Base-by-base conservation (phyloP, 2,888 invertebrate species). In the Mesochorus sp. region DNA sequence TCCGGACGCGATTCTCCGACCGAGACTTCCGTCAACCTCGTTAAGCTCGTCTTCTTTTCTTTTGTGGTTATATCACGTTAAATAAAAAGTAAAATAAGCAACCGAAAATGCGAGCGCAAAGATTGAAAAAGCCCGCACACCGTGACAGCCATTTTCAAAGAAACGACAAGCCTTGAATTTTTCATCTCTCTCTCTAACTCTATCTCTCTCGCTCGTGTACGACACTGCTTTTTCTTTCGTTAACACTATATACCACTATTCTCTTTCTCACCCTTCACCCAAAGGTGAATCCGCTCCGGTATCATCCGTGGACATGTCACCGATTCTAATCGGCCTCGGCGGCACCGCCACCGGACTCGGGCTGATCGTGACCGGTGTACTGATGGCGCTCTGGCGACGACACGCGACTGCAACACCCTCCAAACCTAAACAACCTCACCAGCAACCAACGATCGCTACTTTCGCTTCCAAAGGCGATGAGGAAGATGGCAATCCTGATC, bases 401-500 rank as follows among this genome's bases (percentile, higher is more conserved):
- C 89, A 90, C 81, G 89, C 90, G 28, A 83, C 86, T 8, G 85
- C 87, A 10, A 86, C 86, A 28, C 88, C 88, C 4, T 80, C 86
- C 2, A 88, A 87, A 67, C 85, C 86, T 42, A 89, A 84, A 72
- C 88, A 83, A 70, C 85, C 82, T n/a, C n/a, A n/a, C 49, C 88
- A 86, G 76, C 87, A 88, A 73, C 87, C 87, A 19, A 87, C 81
- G 73, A 87, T 89, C 79, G 85, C 88, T 67, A 86, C 88, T 73
- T 87, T 88, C 76, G 79, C 85, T 73, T 83, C 87, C 66, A 86
- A 90, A 81, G 83, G 84, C 66, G 89, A 89, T 66, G 88, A 88
- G 59, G 90, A 90, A 78, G 90, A 90, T 59, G 90, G 90, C 26
- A 90, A 90, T 85, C 90, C 90, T n/a, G 90, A 90, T 85, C 88